phyloP scores from a whole-genome alignment of 2,113 vertebrate species.

The Podiceps cristatus region DNA sequence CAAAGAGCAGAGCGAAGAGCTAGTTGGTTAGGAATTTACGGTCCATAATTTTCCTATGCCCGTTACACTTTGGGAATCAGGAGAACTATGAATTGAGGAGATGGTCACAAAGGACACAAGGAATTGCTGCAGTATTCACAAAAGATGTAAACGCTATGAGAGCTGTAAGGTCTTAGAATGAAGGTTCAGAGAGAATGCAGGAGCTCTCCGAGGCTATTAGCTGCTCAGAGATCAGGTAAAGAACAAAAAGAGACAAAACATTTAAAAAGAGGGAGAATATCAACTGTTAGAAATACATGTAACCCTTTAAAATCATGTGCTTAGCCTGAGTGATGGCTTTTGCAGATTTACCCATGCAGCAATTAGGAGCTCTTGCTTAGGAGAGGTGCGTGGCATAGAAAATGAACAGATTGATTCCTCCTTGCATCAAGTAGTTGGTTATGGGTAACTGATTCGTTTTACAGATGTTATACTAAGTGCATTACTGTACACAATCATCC shows the following conservation, averaged over 20 bases:
- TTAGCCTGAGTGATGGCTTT: neutral
- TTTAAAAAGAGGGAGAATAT: neutral
- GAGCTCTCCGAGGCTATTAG: neutral
- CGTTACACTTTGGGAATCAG: neutral
- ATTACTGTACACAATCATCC: neutral
- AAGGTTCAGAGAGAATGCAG: neutral
- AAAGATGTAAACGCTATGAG: neutral
- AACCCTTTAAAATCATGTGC: neutral
- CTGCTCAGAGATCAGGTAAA: neutral
- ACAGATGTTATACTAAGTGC: neutral
- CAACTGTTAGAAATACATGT: neutral
- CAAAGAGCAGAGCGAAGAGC: neutral
- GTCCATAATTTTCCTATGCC: neutral
- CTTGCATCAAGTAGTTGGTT: neutral
- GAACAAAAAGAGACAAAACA: neutral
- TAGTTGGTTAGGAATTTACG: neutral
- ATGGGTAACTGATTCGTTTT: neutral
- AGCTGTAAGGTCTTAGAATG: neutral
- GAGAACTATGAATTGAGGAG: neutral
- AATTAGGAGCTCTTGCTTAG: neutral
- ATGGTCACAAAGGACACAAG: neutral
- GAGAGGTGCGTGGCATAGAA: neutral
- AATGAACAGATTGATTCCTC: neutral
- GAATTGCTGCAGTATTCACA: neutral
- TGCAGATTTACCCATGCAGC: neutral